phyloP scores from a whole-genome alignment of 2,797 vertebrate genomes.

The Calcarius lapponicus region DNA sequence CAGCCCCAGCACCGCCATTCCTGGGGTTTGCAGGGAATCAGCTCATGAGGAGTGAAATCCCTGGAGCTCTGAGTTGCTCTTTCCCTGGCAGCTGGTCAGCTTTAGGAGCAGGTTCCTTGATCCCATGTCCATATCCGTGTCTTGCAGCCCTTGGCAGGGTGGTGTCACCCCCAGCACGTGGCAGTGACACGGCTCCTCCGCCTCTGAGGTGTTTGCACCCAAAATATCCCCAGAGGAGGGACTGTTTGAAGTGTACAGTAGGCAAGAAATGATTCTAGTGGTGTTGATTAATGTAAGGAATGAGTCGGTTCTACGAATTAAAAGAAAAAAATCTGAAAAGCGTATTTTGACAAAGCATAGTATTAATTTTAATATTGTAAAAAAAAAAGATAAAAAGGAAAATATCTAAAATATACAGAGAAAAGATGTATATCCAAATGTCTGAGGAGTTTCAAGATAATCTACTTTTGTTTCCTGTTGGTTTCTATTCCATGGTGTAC shows the following conservation, averaged over 20 bases:
- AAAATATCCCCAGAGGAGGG: not conserved
- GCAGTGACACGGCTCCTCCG: not conserved
- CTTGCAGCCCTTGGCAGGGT: fast-evolving
- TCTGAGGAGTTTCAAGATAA: slow-evolving; percentile 29
- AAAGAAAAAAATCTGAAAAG: not conserved
- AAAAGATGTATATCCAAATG: slow-evolving; percentile 35
- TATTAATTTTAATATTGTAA: slow-evolving; percentile 58
- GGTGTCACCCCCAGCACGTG: not conserved
- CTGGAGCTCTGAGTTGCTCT: not conserved
- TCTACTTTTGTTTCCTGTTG: slow-evolving; percentile 53
- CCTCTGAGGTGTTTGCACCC: not conserved
- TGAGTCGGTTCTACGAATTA: not conserved
- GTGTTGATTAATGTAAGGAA: not conserved
- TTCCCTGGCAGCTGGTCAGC: not conserved
- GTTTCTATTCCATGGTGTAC: slow-evolving; percentile 61
- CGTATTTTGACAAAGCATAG: slow-evolving; percentile 46
- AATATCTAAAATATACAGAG: slow-evolving; percentile 61
- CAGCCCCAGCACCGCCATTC: fast-evolving
- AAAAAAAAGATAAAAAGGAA: slow-evolving; percentile 14
- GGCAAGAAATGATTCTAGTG: not conserved
- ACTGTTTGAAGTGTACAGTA: slow-evolving; percentile 35
- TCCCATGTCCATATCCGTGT: fast-evolving
- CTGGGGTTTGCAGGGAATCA: not conserved
- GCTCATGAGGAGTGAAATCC: fast-evolving
- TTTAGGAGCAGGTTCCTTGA: not conserved